Conservation (phyloP, 1,140 invertebrate genomes). For the Catajapyx aquilonaris region DNA sequence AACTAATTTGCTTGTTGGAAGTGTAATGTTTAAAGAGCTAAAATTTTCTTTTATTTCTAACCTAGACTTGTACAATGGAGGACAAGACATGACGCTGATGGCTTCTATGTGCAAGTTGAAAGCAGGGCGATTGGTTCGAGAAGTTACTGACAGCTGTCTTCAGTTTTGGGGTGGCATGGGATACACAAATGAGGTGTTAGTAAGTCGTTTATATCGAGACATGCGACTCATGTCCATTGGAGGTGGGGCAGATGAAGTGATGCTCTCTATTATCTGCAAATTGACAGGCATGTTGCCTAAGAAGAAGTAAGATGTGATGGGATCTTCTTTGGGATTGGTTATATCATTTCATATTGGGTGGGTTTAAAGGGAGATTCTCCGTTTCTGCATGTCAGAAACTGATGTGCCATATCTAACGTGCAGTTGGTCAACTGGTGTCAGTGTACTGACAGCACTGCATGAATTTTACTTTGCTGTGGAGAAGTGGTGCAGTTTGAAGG, state of each 20-base stretch:
- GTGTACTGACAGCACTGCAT: no score
- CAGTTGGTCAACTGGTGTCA: no score
- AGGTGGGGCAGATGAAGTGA: constrained; percentile 37
- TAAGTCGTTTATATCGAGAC: constrained; percentile 29
- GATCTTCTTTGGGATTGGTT: no score
- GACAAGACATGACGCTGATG: constrained; percentile 30
- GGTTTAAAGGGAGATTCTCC: no score
- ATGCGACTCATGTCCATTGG: constrained; percentile 30
- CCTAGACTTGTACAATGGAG: constrained; percentile 22
- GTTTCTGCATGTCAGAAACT: no score
- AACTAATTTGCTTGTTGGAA: background rate
- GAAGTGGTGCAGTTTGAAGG: no score
- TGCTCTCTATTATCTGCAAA: constrained; percentile 35
- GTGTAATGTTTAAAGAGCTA: background rate
- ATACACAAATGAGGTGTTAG: constrained; percentile 27
- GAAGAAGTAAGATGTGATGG: no score
- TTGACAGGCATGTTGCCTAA: constrained; percentile 24
- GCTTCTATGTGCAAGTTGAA: constrained; percentile 36
- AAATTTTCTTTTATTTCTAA: constrained; percentile 6
- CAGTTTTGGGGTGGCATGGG: constrained; percentile 42
- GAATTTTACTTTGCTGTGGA: no score
- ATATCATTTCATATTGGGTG: no score
- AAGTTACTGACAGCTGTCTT: constrained; percentile 31
- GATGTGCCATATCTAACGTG: no score
- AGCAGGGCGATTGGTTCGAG: constrained; percentile 25